Percentiles rank a stretch among this genome's conserved stretches.
phyloP scores from a whole-genome alignment of 2,888 invertebrate species.

The Meiosimyza decipiens region DNA sequence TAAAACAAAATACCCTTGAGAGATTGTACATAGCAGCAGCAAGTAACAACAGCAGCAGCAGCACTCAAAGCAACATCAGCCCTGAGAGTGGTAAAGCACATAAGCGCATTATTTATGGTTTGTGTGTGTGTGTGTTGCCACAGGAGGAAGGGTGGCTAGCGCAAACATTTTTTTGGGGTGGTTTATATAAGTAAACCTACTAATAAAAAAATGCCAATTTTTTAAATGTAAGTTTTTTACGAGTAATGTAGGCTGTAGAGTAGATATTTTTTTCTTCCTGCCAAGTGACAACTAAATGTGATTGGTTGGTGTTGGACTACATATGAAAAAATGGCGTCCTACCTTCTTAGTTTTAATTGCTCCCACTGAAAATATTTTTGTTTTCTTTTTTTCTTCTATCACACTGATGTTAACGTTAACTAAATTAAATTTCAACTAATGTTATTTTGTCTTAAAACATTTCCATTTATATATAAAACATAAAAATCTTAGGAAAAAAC shows the following conservation, averaged over 20 bases:
- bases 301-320: slow-evolving; percentile 15
- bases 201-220: slow-evolving; percentile 5
- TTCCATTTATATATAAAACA: too few species aligned
- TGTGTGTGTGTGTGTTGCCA: too few species aligned
- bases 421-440: too few species aligned
- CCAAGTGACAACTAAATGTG: neutral
- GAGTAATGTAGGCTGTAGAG: too few species aligned
- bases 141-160: slow-evolving; percentile 17
- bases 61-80: neutral
- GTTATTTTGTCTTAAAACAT: too few species aligned
- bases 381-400: neutral
- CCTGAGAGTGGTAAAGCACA: slow-evolving; percentile 38
- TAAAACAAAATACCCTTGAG: slow-evolving; percentile 17
- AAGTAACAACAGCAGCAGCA: neutral
- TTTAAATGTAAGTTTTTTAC: neutral
- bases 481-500: too few species aligned
- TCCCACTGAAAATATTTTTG: neutral
- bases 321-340: slow-evolving; percentile 14
- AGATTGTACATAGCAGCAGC: slow-evolving; percentile 6
- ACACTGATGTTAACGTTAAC: too few species aligned
- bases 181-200: slow-evolving; percentile 13
- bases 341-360: neutral
- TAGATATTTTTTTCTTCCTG: neutral
- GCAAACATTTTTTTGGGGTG: slow-evolving; percentile 22
- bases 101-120: slow-evolving; percentile 40